Conservation (phyloP, 2,797 vertebrate genomes). For the Allobates femoralis region DNA sequence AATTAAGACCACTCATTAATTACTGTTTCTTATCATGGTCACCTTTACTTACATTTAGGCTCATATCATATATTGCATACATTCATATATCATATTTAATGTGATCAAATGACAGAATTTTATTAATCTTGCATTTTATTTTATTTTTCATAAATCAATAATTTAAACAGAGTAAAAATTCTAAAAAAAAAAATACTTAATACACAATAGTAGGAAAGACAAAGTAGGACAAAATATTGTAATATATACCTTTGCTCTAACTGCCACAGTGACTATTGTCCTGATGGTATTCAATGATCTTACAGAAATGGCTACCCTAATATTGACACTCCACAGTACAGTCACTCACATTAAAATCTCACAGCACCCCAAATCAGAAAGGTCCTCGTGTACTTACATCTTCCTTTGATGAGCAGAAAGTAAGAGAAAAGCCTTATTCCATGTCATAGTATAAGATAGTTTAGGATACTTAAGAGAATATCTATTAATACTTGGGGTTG, state of each 20-base stretch:
- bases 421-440: constrained; percentile 49
- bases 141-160: neutral
- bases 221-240: neutral
- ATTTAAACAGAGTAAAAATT: neutral
- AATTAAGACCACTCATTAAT: neutral
- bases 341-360: constrained; percentile 30
- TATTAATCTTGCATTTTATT: neutral
- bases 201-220: neutral
- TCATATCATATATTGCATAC: neutral
- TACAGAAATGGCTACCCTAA: neutral
- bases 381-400: constrained; percentile 53
- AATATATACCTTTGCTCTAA: neutral
- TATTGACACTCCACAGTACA: constrained; percentile 12
- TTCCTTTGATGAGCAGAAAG: constrained; percentile 50
- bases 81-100: neutral
- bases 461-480: neutral
- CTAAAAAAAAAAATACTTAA: neutral
- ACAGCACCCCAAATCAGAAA: constrained; percentile 44
- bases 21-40: neutral
- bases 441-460: neutral
- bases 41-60: neutral
- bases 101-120: neutral
- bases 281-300: neutral
- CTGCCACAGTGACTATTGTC: neutral
- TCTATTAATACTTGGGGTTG: neutral